phyloP scores from a whole-genome alignment of 2,888 invertebrate species.

The Elegia similella region DNA sequence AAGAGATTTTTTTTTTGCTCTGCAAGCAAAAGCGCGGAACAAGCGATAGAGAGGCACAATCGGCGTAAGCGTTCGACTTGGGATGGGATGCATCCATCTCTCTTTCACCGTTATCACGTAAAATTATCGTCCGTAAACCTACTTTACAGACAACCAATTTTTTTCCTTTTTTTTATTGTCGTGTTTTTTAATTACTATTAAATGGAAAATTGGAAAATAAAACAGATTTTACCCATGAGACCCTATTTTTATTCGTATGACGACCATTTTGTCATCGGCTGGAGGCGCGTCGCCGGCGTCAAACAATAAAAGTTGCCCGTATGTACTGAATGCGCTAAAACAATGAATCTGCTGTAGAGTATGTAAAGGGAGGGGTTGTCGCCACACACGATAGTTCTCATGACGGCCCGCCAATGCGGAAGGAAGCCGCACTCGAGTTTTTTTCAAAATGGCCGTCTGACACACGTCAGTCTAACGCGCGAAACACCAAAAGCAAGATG shows the following conservation, averaged over 20 bases:
- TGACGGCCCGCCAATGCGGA: constrained; percentile 74
- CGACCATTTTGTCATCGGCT: constrained; percentile 39
- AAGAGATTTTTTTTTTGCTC: too few species aligned
- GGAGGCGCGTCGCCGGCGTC: constrained; percentile 40
- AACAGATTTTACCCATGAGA: background rate
- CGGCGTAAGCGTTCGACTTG: too few species aligned
- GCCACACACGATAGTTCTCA: constrained; percentile 69
- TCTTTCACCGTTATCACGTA: too few species aligned
- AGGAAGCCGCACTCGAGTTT: constrained; percentile 78
- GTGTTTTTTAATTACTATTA: too few species aligned
- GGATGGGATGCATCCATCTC: too few species aligned
- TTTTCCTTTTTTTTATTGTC: too few species aligned
- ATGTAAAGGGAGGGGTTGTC: constrained; percentile 71
- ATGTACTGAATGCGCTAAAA: constrained; percentile 67
- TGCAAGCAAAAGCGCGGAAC: too few species aligned
- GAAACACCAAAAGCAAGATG: constrained; percentile 72
- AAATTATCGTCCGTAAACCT: too few species aligned
- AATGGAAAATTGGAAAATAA: background rate
- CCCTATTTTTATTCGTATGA: background rate
- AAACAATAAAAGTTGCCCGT: constrained; percentile 70
- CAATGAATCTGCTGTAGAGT: constrained; percentile 77
- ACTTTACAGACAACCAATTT: too few species aligned
- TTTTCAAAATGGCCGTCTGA: constrained; percentile 79
- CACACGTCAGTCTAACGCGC: constrained; percentile 68
- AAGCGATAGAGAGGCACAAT: too few species aligned